A percentile compares a stretch with the other conserved stretches of the same genome.
Evolutionary conservation across 2,888 invertebrate genomes (phyloP).

Genomic region (Merodon equestris): DNA sequence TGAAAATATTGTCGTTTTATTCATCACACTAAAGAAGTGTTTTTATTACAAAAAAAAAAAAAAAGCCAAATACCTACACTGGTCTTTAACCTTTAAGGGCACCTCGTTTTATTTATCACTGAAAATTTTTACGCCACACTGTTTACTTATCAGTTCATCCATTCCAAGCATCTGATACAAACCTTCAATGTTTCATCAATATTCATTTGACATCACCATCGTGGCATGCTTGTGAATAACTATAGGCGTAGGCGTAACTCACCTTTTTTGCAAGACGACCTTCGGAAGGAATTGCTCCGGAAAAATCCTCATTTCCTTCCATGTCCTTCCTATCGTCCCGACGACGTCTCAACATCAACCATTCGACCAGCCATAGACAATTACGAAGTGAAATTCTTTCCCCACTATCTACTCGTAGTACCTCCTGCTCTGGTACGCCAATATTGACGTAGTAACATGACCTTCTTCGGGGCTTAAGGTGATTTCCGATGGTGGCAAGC

Average conservation of each 20-base stretch:
- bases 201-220: constrained; percentile 35
- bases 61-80: no score
- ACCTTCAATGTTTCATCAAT: constrained; percentile 49
- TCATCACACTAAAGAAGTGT: no score
- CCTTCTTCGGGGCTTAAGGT: constrained; percentile 24
- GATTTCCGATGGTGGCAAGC: no score
- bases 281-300: constrained; percentile 54
- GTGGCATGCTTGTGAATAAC: no score
- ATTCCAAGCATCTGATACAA: constrained; percentile 15
- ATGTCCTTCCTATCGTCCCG: constrained; percentile 7
- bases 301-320: constrained; percentile 56
- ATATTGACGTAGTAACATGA: constrained; percentile 41
- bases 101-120: background rate
- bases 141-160: constrained; percentile 4
- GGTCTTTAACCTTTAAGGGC: no score
- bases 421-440: constrained; percentile 8
- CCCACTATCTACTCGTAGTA: background rate
- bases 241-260: constrained; percentile 11
- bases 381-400: constrained; percentile 49
- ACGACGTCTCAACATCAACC: no score
- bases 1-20: no score
- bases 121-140: constrained; percentile 9
- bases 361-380: constrained; percentile 49
- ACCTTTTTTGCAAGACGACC: constrained; percentile 40
- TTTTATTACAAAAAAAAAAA: no score